These are phyloP conservation scores for Pelmatolapia mariae DNA, from an alignment of 2,113 vertebrate species.

Conservation along the genomic window DNA sequence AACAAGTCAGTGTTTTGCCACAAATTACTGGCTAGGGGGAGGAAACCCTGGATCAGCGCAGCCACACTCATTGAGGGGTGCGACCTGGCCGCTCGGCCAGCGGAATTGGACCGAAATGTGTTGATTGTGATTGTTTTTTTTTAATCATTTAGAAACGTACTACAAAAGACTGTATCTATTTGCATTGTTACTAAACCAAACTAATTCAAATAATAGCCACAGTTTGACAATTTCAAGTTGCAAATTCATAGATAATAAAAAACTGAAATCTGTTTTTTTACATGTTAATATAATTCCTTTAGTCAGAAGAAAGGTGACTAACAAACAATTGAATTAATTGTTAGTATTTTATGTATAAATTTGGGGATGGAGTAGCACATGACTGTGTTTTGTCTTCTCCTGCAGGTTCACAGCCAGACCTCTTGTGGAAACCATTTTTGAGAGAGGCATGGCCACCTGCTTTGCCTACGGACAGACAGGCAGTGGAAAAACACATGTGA, in stretches of 20 bases:
- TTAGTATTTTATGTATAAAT: not conserved
- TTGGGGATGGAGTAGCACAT: not conserved
- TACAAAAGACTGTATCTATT: not conserved
- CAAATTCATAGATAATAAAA: not conserved
- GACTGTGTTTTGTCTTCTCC: not conserved
- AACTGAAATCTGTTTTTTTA: not conserved
- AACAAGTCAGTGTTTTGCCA: not conserved
- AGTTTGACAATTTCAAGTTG: not conserved
- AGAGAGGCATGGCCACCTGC: slow-evolving; percentile 97
- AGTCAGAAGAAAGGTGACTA: not conserved
- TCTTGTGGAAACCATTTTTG: slow-evolving; percentile 97
- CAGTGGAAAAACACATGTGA: slow-evolving; percentile 97
- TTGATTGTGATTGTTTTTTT: not conserved
- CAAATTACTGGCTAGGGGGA: not conserved
- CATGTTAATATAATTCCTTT: not conserved
- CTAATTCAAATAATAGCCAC: not conserved
- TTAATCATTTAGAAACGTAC: not conserved
- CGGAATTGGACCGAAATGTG: not conserved
- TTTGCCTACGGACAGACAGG: slow-evolving; percentile 98
- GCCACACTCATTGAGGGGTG: not conserved
- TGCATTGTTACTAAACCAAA: not conserved
- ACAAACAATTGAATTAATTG: not conserved
- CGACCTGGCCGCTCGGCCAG: not conserved
- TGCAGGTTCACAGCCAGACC: slow-evolving; percentile 94
- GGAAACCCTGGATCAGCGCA: not conserved